Conservation (phyloP, 2,888 invertebrate genomes). For the Mythimna loreyi region DNA sequence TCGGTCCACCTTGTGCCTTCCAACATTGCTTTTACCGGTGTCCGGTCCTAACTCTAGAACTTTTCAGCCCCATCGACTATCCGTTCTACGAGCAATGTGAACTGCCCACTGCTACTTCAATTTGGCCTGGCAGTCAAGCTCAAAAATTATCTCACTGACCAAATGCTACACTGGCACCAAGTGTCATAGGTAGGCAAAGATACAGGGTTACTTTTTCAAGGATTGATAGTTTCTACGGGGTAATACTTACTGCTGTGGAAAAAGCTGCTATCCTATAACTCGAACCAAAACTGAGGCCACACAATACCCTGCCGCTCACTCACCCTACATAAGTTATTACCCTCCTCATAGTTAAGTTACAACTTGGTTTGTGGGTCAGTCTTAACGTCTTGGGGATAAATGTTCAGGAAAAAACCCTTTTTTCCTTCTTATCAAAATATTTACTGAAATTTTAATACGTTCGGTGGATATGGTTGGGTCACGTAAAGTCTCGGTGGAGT, state of each 20-base stretch:
- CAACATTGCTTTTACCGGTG: too few species aligned
- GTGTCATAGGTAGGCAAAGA: neutral
- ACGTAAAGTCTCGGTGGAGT: slow-evolving; percentile 44
- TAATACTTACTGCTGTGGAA: neutral
- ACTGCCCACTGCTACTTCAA: too few species aligned
- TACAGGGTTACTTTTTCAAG: neutral
- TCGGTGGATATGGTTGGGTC: slow-evolving; percentile 27
- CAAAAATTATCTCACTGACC: neutral
- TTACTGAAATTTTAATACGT: slow-evolving; percentile 60
- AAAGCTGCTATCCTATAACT: slow-evolving; percentile 50
- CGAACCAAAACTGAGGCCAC: slow-evolving; percentile 64
- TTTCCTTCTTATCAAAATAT: slow-evolving; percentile 56
- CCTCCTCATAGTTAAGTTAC: slow-evolving; percentile 83
- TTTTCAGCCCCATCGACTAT: too few species aligned
- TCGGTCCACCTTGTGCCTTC: too few species aligned
- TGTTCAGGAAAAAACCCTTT: slow-evolving; percentile 70
- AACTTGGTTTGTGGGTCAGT: slow-evolving; percentile 82
- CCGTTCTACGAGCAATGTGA: too few species aligned
- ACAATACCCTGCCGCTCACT: slow-evolving; percentile 78
- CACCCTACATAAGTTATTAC: slow-evolving; percentile 84
- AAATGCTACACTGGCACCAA: neutral
- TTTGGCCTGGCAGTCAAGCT: too few species aligned
- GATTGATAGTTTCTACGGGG: neutral
- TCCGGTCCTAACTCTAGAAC: too few species aligned
- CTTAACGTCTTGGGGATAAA: slow-evolving; percentile 82